These are phyloP conservation scores for Arctocebus calabarensis DNA, from an alignment of 2,797 vertebrate species.

Conservation along the genomic window DNA sequence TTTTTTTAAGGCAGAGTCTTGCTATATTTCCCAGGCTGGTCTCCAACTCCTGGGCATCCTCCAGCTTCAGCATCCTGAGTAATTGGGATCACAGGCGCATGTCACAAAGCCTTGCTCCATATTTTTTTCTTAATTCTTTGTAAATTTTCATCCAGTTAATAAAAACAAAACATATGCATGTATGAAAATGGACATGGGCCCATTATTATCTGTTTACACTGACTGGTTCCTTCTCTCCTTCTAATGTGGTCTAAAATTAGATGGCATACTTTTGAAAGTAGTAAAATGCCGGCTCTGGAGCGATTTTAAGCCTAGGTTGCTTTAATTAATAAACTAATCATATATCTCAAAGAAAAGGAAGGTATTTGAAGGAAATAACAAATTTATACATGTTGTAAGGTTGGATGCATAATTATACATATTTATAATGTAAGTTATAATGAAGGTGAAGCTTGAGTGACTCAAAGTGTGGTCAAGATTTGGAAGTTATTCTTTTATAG, in stretches of 20 bases:
- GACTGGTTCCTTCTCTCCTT: background rate
- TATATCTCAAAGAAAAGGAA: slow-evolving; percentile 37
- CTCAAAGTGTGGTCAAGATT: slow-evolving; percentile 15
- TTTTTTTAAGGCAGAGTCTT: background rate
- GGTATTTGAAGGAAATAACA: slow-evolving; percentile 1
- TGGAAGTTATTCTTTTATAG: slow-evolving; percentile 52
- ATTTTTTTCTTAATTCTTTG: background rate
- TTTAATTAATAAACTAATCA: slow-evolving; percentile 62
- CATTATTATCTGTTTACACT: background rate
- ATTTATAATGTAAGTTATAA: slow-evolving; percentile 58
- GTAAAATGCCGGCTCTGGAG: background rate
- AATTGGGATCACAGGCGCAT: background rate
- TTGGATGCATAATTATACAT: slow-evolving; percentile 38
- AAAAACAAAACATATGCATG: background rate
- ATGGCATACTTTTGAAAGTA: background rate
- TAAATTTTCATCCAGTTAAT: background rate
- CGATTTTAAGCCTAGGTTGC: slow-evolving; percentile 29
- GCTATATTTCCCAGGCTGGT: background rate
- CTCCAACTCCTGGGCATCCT: background rate
- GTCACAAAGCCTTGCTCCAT: background rate
- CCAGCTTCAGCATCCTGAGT: background rate
- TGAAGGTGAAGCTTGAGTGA: slow-evolving; percentile 42
- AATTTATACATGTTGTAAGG: background rate
- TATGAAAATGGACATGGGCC: background rate
- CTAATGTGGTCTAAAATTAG: background rate